Evolutionary conservation across 2,888 invertebrate genomes (phyloP), one percentile per base, ranked within the genome.

Genomic region (Heterodera filipjevi): DNA sequence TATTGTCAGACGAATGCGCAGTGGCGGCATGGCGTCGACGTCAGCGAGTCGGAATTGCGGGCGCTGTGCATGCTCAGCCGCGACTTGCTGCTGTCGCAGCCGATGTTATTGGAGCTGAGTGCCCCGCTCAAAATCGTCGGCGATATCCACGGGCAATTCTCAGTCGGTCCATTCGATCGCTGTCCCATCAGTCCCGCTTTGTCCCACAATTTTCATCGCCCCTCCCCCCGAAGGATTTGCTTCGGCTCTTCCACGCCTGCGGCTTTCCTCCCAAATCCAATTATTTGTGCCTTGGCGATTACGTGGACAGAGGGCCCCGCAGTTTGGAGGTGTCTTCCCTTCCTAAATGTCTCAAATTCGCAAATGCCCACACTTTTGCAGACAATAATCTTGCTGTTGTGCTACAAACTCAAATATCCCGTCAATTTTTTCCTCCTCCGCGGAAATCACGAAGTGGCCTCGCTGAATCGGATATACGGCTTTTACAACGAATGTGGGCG

Each of bases 191-290:
- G 27, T 71, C n/a, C 12, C 19, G 27, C 27, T 14, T 5, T 66
- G 12, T 32, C 5, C 27, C 66, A 27, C 0, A 66, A 66, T 3
- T 66, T 32, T 27, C 8, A 30, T 30, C 66, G 12, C 66, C 27
- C 66, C 33, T 3, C 16, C 66, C 19, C 3, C 33, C 33, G 19
- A 32, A 75, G 64, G 98, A 99, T 91, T 92, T 99, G 86, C 92
- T 99, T 87, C 93, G 98, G 90, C 92, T 99, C 85, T 99, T 99
- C 91, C 97, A 98, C 91, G 97, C 98, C 89, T 97, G 97, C 78
- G 96, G 97, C 66, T 99, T 98, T 91, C 98, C 98, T 73, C 98
- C 98, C 33, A 96, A 97, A 91, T 95, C 96, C 32, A 83, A 83
- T 79, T 83, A 85, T 77, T 74, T 83, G n/a, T 88, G 89, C 81